Conservation (phyloP, 2,113 vertebrate species). For the Hemichromis elongatus region DNA sequence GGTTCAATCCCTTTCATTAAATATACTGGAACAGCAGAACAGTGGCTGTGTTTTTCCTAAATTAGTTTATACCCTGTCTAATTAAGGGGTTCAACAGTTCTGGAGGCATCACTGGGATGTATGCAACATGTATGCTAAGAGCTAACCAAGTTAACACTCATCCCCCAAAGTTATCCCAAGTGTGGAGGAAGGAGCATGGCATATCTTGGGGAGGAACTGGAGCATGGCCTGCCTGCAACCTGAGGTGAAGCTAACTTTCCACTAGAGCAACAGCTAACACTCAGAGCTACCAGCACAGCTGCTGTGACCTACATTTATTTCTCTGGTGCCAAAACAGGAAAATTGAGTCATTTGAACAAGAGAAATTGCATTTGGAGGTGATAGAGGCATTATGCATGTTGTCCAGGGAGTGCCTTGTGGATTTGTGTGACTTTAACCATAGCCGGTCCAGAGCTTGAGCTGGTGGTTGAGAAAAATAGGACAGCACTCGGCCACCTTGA, state of each 20-base stretch:
- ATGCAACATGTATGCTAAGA: not conserved
- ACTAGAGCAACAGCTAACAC: not conserved
- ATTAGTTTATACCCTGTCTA: not conserved
- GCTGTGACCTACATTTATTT: not conserved
- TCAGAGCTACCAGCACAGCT: not conserved
- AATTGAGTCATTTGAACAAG: not conserved
- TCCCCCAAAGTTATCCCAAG: not conserved
- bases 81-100: not conserved
- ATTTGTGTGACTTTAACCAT: not conserved
- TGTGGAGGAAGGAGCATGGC: not conserved
- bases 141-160: not conserved
- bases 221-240: not conserved
- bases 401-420: not conserved
- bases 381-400: not conserved
- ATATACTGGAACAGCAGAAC: not conserved
- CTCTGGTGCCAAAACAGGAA: not conserved
- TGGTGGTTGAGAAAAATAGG: not conserved
- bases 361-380: not conserved
- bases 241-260: not conserved
- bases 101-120: not conserved
- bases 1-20: not conserved
- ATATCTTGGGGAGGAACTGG: not conserved
- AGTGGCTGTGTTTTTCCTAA: not conserved
- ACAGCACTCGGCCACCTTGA: not conserved
- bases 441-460: not conserved